Evolutionary conservation across 2,888 invertebrate genomes (phyloP), one percentile per base, ranked within the genome.

Genomic region (Yponomeuta plumbellus): DNA sequence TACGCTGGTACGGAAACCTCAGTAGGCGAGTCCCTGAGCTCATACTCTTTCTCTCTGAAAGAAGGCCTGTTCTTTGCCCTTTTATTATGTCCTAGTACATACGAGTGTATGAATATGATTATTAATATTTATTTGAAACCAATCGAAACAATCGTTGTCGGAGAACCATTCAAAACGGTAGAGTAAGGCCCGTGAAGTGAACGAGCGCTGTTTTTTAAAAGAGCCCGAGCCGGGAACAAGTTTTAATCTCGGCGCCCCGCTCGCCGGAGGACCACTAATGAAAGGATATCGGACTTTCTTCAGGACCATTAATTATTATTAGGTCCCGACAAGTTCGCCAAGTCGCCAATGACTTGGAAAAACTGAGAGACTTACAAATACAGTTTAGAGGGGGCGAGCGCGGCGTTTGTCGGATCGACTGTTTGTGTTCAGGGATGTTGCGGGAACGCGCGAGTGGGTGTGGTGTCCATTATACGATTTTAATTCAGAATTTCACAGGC

Each of bases 261-360:
- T 76, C 77, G 76, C 78, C 73, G 44, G 44, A 52, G 80, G 83
- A 78, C 80, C 83, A 76, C 85, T 90, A 91, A 89, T 90, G 90
- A 90, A 90, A 91, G 89, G 89, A 88, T 89, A 89, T 89, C 88
- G 87, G 86, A 81, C 84, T 87, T 88, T 85, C 84, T 79, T 83
- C 82, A 80, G 74, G 77, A 75, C 88, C 89, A 91, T 89, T 91
- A 86, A 88, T 90, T 89, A 90, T 89, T 90, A 89, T 89, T 89
- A 90, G 85, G 83, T 80, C 78, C 76, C 80, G 76, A 76, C 84
- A 87, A 83, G 86, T 85, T 73, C 71, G 23, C 76, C 80, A 81
- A 67, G 78, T 81, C 84, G 77, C 79, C 83, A 80, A 83, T 86
- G 85, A 86, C 88, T 88, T 80, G 86, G 86, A 86, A 88, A 88